Evolutionary conservation across 2,113 vertebrate genomes (phyloP).

Genomic region (Gymnobelideus leadbeateri): DNA sequence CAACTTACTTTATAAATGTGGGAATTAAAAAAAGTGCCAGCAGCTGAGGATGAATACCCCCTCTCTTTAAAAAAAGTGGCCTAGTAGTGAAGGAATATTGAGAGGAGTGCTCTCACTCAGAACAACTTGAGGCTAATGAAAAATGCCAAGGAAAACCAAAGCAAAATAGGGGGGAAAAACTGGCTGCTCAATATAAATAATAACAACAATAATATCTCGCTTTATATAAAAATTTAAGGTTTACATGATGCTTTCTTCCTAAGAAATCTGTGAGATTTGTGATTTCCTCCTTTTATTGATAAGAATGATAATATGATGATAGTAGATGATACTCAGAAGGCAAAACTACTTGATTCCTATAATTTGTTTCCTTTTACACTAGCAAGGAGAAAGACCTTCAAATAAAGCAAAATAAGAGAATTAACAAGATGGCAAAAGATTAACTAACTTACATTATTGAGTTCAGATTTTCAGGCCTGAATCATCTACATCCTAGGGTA

Average conservation of each 20-base stretch:
- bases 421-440: background rate
- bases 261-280: background rate
- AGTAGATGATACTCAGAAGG: background rate
- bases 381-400: background rate
- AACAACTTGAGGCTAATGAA: background rate
- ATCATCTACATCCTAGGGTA: background rate
- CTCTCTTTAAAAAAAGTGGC: background rate
- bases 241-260: background rate
- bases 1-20: background rate
- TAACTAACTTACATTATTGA: background rate
- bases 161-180: background rate
- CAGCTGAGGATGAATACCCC: background rate
- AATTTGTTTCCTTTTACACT: background rate
- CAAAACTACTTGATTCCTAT: background rate
- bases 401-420: background rate
- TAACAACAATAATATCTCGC: background rate
- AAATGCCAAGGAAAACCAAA: background rate
- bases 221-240: background rate
- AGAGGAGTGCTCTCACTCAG: background rate
- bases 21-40: background rate
- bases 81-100: background rate
- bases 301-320: background rate
- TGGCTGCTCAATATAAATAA: background rate
- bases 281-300: background rate
- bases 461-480: background rate